A percentile compares a stretch with the other conserved stretches of the same genome.
Evolutionary conservation across 2,113 vertebrate genomes (phyloP).

Genomic region (Orcinus orca): DNA sequence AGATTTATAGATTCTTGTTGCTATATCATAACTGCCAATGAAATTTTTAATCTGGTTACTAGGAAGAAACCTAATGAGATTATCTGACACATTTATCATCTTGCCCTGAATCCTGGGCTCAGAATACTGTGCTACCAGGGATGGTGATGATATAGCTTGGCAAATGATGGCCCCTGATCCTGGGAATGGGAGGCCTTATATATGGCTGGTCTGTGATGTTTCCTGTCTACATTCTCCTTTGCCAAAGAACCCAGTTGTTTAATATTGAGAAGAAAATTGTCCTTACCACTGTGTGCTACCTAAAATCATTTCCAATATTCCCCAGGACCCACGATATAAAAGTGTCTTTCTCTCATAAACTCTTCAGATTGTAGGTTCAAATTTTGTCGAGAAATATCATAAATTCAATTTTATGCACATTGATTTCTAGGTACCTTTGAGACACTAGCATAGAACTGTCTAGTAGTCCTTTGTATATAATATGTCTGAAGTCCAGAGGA

Average conservation of each 20-base stretch:
- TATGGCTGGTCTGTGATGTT: neutral
- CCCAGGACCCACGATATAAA: neutral
- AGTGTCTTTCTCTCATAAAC: neutral
- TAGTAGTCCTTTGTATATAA: neutral
- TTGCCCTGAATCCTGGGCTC: neutral
- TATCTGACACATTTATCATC: neutral
- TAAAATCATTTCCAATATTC: neutral
- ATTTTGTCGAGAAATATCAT: neutral
- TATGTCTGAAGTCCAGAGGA: neutral
- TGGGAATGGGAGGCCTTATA: neutral
- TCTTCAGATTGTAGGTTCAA: neutral
- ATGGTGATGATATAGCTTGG: neutral
- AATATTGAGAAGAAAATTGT: neutral
- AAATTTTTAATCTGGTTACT: neutral
- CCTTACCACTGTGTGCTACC: neutral
- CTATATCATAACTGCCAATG: neutral
- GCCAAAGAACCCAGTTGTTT: neutral
- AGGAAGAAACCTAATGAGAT: neutral
- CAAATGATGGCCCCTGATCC: fast-evolving
- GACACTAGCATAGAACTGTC: neutral
- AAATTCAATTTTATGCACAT: neutral
- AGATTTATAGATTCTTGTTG: neutral
- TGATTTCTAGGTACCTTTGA: neutral
- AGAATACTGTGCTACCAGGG: neutral
- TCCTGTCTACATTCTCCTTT: neutral